These are phyloP conservation scores for Chondrilla cf. caribensis DNA, from an alignment of 37 sponge, comb jelly and placozoan genomes.

Conservation along the genomic window DNA sequence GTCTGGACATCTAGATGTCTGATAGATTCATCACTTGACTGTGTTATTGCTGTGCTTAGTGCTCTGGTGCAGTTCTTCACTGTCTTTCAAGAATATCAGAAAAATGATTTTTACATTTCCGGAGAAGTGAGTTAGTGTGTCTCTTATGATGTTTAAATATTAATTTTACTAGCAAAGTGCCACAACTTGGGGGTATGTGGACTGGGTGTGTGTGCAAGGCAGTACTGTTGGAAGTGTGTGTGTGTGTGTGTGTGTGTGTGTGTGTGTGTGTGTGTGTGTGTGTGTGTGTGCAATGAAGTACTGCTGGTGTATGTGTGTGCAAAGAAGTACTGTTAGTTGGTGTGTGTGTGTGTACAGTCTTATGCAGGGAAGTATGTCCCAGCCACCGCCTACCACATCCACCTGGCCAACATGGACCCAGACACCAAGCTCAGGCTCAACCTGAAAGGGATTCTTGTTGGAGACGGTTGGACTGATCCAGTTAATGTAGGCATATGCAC, in stretches of 20 bases:
- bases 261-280: no score
- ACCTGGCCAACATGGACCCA: conserved; percentile 31
- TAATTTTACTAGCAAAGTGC: no score
- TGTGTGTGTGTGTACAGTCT: conserved; percentile 12
- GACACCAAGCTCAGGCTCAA: conserved; percentile 31
- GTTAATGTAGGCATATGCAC: conserved; percentile 15
- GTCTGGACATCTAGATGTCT: not conserved
- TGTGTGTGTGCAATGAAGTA: no score
- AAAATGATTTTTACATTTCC: conserved; percentile 44
- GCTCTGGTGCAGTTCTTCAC: conserved; percentile 49
- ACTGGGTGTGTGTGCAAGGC: no score
- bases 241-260: no score
- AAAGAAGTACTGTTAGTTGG: not conserved
- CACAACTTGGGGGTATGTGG: no score
- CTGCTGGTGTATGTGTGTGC: no score
- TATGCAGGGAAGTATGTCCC: conserved; percentile 60
- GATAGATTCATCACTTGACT: no score
- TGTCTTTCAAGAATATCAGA: conserved; percentile 39
- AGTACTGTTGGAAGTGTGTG: no score
- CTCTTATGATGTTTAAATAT: not conserved
- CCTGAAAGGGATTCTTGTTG: conserved; percentile 41
- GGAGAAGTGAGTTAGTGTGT: conserved; percentile 37
- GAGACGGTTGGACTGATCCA: conserved; percentile 45
- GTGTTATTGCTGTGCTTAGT: no score
- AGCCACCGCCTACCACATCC: conserved; percentile 35